Base-by-base conservation (phyloP, 2,888 invertebrate species). In the Alentia gelatinosa region DNA sequence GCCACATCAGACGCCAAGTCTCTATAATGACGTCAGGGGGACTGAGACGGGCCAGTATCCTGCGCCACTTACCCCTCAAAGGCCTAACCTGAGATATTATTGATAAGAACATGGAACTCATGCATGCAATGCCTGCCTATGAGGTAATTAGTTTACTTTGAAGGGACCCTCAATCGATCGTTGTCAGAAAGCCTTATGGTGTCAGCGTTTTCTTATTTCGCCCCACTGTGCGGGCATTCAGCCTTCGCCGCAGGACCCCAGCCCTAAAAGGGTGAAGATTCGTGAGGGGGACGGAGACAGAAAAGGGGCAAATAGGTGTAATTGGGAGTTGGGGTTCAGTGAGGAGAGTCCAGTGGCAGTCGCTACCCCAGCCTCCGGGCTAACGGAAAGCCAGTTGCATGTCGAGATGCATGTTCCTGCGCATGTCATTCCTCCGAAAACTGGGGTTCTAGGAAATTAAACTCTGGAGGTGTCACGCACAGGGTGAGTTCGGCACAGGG, bases 91-190 rank as follows among this genome's bases (percentile, higher is more conserved):
- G 30, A 68, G 68, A 68, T 68, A 68, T 68, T 68, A 68, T 68
- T 68, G 68, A 68, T 68, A 68, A 68, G 68, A 68, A 68, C 68
- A 68, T 68, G 68, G 68, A 68, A 68, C n/a, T 68, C 68, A 68
- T 68, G 68, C 68, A 68, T 68, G 68, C 68, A 19, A 68, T 30
- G 68, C 23, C 68, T 30, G 30, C 68, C 30, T 68, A 68, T 68
- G 68, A 68, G 68, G 68, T 68, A 68, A 68, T 68, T 68, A 68
- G 68, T 30, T 68, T 26, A 30, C 68, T 68, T 68, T 68, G 68
- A 68, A 68, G 33, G 26, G 30, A 9, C 30, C 30, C 63, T 68
- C 30, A 68, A 68, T 68, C 68, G 68, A 68, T 68, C 30, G 68
- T 56, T 26, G 68, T 68, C 30, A 30, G 68, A 68, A 68, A 68